phyloP scores from a whole-genome alignment of 2,797 vertebrate species.

The Tarsius wallacei region DNA sequence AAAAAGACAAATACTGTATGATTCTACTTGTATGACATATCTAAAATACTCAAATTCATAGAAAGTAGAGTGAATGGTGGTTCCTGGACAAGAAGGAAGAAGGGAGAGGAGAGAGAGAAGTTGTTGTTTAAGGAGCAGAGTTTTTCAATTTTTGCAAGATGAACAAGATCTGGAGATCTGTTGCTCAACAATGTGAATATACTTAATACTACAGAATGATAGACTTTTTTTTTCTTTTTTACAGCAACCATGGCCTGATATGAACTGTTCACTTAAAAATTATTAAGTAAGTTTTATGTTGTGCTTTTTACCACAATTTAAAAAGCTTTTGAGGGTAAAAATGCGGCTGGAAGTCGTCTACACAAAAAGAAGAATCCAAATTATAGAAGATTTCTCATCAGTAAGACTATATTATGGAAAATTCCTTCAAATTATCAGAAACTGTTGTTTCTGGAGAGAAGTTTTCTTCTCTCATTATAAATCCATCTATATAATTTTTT shows the following conservation, averaged over 20 bases:
- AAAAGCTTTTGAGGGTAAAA: neutral
- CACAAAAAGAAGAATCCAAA: constrained; percentile 46
- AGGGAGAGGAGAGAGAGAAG: neutral
- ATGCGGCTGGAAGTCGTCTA: neutral
- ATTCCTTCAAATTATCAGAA: neutral
- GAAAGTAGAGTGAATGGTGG: neutral
- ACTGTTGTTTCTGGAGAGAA: neutral
- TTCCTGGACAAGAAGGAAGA: neutral
- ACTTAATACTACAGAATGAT: neutral
- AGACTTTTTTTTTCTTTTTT: neutral
- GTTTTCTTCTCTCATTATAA: neutral
- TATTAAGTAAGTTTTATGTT: neutral
- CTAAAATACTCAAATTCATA: neutral
- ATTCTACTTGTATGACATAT: neutral
- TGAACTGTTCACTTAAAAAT: neutral
- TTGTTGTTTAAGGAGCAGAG: neutral
- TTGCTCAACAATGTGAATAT: neutral
- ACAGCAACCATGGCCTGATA: neutral
- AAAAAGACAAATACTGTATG: neutral
- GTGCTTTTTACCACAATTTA: neutral
- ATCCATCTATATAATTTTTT: neutral
- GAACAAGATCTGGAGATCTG: neutral
- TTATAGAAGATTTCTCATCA: neutral
- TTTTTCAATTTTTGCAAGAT: neutral
- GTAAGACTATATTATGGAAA: constrained; percentile 48